Evolutionary conservation across 2,113 vertebrate genomes (phyloP).

Genomic region (Campylomormyrus numenius): DNA sequence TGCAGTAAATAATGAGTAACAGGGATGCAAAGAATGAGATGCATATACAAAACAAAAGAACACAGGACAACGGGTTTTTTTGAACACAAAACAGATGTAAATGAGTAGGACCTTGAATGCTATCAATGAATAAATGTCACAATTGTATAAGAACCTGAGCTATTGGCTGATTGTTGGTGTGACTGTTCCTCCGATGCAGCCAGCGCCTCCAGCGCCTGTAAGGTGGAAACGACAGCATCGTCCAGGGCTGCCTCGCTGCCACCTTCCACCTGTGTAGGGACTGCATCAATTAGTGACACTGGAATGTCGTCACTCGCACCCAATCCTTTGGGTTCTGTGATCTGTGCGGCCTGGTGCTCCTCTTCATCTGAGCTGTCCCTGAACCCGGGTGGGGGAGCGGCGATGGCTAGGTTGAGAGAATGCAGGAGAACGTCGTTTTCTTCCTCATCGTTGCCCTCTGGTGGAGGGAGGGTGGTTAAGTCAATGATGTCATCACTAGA

Average conservation of each 20-base stretch:
- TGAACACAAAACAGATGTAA: constrained; percentile 46
- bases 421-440: constrained; percentile 81
- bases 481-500: constrained; percentile 96
- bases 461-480: constrained; percentile 82
- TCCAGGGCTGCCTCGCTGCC: constrained; percentile 70
- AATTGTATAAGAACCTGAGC: constrained; percentile 85
- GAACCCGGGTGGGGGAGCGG: constrained; percentile 88
- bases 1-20: constrained; percentile 28
- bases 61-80: constrained; percentile 32
- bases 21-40: constrained; percentile 2
- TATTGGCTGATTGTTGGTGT: constrained; percentile 66
- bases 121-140: constrained; percentile 75
- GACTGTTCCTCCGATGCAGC: constrained; percentile 78
- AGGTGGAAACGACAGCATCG: constrained; percentile 70
- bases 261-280: constrained; percentile 73
- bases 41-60: constrained; percentile 29
- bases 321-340: constrained; percentile 55
- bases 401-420: constrained; percentile 89
- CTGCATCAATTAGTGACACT: constrained; percentile 84
- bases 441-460: constrained; percentile 82
- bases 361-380: constrained; percentile 91
- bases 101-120: constrained; percentile 56
- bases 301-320: constrained; percentile 71
- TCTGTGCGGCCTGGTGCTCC: constrained; percentile 60
- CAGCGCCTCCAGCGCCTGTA: constrained; percentile 81